Base-by-base conservation (phyloP, 2,888 invertebrate species). In the Pharmacophagus antenor region DNA sequence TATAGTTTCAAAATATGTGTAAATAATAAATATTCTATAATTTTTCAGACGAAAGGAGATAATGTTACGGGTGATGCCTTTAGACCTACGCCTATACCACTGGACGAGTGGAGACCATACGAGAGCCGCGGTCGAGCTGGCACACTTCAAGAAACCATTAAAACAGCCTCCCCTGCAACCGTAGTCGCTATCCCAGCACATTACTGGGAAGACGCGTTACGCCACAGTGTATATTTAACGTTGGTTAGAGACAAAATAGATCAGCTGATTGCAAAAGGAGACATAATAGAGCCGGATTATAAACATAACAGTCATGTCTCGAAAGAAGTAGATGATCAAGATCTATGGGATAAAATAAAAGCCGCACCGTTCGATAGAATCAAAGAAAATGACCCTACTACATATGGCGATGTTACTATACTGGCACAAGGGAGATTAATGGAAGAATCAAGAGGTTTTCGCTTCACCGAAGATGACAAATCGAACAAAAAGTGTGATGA, bases 131-230 rank as follows among this genome's bases (percentile, higher is more conserved):
- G 60, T 12, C 65, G 70, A 23, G 74, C 76, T 10, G 81, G 76
- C 3, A 80, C 80, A 0, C 66, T 82, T 10, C 84, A 84, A 18
- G 82, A 83, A 54, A 70, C 74, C 7, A 71, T 79, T 55, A 67
- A 71, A 44, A 79, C 80, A 18, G 78, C 77, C 12, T 61, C 70
- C 6, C 69, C 79, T 12, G 69, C 74, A 0, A 59, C 75, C 2
- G 68, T 69, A 21, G 77, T 77, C 21, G 76, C 72, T 0, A 64
- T 81, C 21, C 87, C 86, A 2, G 89, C 92, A 1, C 88, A 84
- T 66, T 90, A 90, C 69, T 95, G 95, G 95, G 94, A 94, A 76
- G 92, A 92, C 61, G 94, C 94, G 2, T 77, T 95, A 37, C 91
- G 93, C 62, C 94, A 94, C 80, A 93, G 94, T 63, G 92, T 93